Percentiles rank a stretch among this genome's conserved stretches.
phyloP scores from a whole-genome alignment of 2,888 invertebrate species.

The Clivina fossor region DNA sequence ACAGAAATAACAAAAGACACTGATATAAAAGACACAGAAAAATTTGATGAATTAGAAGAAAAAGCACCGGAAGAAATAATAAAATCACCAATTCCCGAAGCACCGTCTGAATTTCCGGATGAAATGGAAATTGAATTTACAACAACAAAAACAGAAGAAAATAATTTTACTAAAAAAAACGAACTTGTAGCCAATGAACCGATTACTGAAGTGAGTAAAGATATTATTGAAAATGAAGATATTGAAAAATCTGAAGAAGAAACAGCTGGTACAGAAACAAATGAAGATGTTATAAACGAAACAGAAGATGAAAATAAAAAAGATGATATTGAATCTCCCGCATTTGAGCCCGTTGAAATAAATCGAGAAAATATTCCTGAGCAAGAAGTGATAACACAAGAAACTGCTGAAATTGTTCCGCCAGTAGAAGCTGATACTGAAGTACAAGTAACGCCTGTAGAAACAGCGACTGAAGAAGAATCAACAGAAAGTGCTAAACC shows the following conservation, averaged over 20 bases:
- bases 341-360: too few relatives aligned
- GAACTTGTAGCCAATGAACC: constrained; percentile 1
- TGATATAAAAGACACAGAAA: constrained; percentile 8
- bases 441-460: constrained; percentile 33
- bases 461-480: constrained; percentile 26
- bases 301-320: constrained; percentile 37
- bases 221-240: constrained; percentile 1
- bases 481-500: constrained; percentile 33
- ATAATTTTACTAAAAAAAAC: not conserved
- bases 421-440: constrained; percentile 4
- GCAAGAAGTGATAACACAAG: constrained; percentile 7
- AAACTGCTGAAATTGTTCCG: constrained; percentile 18
- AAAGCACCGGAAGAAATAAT: constrained; percentile 9
- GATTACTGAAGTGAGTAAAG: constrained; percentile 2
- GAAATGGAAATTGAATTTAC: constrained; percentile 9
- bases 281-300: constrained; percentile 47
- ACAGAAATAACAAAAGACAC: constrained; percentile 18
- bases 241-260: constrained; percentile 41
- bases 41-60: constrained; percentile 9
- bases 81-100: constrained; percentile 19
- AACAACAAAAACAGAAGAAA: constrained; percentile 6
- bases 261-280: constrained; percentile 48
- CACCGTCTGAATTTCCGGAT: constrained; percentile 6
- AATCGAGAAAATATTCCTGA: constrained; percentile 3
- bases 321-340: constrained; percentile 3